Conservation (phyloP, 1,140 invertebrate species). For the Gonioctena quinquepunctata region DNA sequence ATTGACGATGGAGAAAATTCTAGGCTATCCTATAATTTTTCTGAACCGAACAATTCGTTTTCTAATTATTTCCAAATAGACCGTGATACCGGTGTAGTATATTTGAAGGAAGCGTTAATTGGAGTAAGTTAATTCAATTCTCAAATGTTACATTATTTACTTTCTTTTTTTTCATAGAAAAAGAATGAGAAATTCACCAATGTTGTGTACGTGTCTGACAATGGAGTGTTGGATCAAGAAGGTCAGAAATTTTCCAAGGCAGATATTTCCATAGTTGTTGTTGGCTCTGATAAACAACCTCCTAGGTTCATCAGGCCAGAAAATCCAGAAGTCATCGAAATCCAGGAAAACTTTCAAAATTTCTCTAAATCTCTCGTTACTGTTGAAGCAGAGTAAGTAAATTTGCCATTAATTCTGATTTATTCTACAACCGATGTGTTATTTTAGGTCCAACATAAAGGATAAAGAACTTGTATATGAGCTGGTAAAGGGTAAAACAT, state of each 20-base stretch:
- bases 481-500: slow-evolving; percentile 77
- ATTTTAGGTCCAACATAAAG: slow-evolving; percentile 71
- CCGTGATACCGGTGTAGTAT: slow-evolving; percentile 76
- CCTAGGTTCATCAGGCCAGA: slow-evolving; percentile 69
- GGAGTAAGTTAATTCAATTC: slow-evolving; percentile 17
- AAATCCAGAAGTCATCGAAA: slow-evolving; percentile 63
- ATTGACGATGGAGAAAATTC: slow-evolving; percentile 87
- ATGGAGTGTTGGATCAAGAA: slow-evolving; percentile 58
- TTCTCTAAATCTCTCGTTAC: slow-evolving; percentile 70
- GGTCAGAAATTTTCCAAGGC: slow-evolving; percentile 65
- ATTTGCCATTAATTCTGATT: neutral
- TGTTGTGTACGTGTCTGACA: slow-evolving; percentile 68
- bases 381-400: slow-evolving; percentile 69
- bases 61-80: slow-evolving; percentile 79
- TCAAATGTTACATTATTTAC: slow-evolving; percentile 1
- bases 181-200: slow-evolving; percentile 59
- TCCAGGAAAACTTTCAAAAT: slow-evolving; percentile 75
- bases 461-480: slow-evolving; percentile 76
- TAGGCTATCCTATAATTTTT: slow-evolving; percentile 63
- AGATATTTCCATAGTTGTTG: slow-evolving; percentile 79
- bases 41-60: slow-evolving; percentile 54
- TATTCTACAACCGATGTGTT: neutral
- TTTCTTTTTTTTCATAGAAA: slow-evolving; percentile 58
- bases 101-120: slow-evolving; percentile 64
- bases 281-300: slow-evolving; percentile 85